phyloP scores from a whole-genome alignment of 30 jellyfish, hydroid and myxozoan species.

The Cassiopea xamachana region DNA sequence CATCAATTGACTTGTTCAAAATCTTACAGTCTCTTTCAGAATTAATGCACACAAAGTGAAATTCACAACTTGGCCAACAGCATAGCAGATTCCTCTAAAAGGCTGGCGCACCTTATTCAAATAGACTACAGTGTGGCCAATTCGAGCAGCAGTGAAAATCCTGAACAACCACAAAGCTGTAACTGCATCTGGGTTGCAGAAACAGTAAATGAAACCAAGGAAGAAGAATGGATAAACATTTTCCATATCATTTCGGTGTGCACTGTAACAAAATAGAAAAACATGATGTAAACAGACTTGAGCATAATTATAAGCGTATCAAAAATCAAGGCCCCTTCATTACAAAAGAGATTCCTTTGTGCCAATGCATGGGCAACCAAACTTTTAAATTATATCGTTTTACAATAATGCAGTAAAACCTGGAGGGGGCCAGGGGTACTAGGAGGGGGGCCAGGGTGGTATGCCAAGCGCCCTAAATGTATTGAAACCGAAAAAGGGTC shows the following conservation, averaged over 20 bases:
- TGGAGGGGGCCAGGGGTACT: no score
- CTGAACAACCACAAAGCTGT: slow-evolving; percentile 51
- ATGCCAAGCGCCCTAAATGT: no score
- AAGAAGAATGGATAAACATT: slow-evolving; percentile 59
- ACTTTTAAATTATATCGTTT: no score
- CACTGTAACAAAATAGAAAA: slow-evolving; percentile 21
- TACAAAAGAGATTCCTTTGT: no score
- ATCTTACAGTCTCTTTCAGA: neutral
- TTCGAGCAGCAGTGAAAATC: slow-evolving; percentile 60
- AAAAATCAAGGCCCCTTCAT: no score
- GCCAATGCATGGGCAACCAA: no score
- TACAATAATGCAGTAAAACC: no score
- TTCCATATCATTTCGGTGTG: slow-evolving; percentile 74
- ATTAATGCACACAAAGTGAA: slow-evolving; percentile 18
- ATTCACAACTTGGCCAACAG: slow-evolving; percentile 39
- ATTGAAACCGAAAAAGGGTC: no score
- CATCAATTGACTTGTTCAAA: no score
- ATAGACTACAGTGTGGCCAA: slow-evolving; percentile 52
- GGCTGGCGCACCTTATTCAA: slow-evolving; percentile 46
- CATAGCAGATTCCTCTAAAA: slow-evolving; percentile 20
- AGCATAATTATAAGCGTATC: no score
- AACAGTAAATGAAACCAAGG: slow-evolving; percentile 42
- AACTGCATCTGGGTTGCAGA: slow-evolving; percentile 40
- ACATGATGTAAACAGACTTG: no score
- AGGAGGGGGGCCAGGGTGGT: no score